These are phyloP conservation scores for Caenorhabditis japonica DNA, from an alignment of 2,888 invertebrate genomes.

Conservation along the genomic window DNA sequence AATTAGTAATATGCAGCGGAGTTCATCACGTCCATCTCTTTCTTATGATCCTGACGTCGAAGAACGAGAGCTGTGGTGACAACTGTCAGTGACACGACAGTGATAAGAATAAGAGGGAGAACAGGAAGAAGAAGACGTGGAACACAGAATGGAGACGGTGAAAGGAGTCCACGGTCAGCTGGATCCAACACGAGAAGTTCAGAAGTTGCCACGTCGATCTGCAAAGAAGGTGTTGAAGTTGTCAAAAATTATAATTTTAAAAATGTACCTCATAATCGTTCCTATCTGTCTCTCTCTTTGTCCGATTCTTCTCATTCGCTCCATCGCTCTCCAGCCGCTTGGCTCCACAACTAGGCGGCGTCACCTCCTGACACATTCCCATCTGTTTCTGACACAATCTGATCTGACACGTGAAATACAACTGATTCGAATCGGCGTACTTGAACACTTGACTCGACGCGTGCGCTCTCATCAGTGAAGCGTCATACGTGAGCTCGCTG, in stretches of 20 bases:
- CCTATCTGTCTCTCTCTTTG: slow-evolving; percentile 37
- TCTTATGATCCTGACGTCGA: slow-evolving; percentile 46
- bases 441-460: slow-evolving; percentile 76
- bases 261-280: slow-evolving; percentile 31
- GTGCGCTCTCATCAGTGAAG: slow-evolving; percentile 73
- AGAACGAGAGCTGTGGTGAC: slow-evolving; percentile 57
- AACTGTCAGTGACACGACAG: slow-evolving; percentile 59
- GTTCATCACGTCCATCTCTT: slow-evolving; percentile 42
- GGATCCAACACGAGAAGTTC: slow-evolving; percentile 72
- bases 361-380: slow-evolving; percentile 75
- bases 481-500: slow-evolving; percentile 71
- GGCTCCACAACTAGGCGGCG: slow-evolving; percentile 70
- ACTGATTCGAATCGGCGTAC: slow-evolving; percentile 76
- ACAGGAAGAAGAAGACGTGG: slow-evolving; percentile 59
- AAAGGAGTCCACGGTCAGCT: slow-evolving; percentile 59
- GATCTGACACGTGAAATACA: slow-evolving; percentile 77
- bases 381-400: slow-evolving; percentile 76
- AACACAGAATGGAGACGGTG: slow-evolving; percentile 51
- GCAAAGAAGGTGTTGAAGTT: slow-evolving; percentile 26
- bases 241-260: no score
- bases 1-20: slow-evolving; percentile 31
- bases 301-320: slow-evolving; percentile 36
- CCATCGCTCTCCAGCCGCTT: slow-evolving; percentile 27
- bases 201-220: slow-evolving; percentile 74
- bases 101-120: slow-evolving; percentile 60